These are phyloP conservation scores for Saccopteryx leptura DNA, from an alignment of 2,113 vertebrate genomes.

Conservation along the genomic window DNA sequence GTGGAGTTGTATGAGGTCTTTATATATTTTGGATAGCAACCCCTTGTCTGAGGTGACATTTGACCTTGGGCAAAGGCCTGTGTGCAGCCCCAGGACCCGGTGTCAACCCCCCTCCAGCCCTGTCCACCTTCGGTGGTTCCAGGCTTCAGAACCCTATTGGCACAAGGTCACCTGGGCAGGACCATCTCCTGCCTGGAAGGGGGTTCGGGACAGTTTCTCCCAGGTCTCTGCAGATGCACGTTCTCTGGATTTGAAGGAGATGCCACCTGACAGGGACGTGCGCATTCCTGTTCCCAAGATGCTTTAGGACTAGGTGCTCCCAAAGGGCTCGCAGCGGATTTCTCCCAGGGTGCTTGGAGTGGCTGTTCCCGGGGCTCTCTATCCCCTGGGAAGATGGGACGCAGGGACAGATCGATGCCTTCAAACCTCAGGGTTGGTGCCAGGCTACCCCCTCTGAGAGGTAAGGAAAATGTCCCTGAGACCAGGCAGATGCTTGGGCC, in stretches of 20 bases:
- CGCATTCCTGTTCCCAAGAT: neutral
- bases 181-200: neutral
- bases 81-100: neutral
- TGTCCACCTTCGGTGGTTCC: rapidly evolving
- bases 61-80: too few species aligned
- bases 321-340: neutral
- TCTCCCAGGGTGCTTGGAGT: neutral
- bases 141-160: neutral
- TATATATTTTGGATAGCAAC: neutral
- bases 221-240: neutral
- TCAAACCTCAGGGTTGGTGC: neutral
- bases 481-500: too few species aligned
- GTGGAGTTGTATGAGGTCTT: neutral
- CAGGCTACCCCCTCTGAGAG: neutral
- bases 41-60: neutral
- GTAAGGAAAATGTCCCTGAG: neutral
- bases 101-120: rapidly evolving
- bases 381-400: too few species aligned
- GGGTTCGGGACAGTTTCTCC: rapidly evolving
- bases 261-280: rapidly evolving
- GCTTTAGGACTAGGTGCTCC: neutral
- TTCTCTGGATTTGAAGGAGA: neutral
- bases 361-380: rapidly evolving
- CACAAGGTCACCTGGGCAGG: neutral
- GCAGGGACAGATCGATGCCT: neutral